These are phyloP conservation scores for Noctua fimbriata DNA, from an alignment of 2,888 invertebrate species.

Conservation along the genomic window DNA sequence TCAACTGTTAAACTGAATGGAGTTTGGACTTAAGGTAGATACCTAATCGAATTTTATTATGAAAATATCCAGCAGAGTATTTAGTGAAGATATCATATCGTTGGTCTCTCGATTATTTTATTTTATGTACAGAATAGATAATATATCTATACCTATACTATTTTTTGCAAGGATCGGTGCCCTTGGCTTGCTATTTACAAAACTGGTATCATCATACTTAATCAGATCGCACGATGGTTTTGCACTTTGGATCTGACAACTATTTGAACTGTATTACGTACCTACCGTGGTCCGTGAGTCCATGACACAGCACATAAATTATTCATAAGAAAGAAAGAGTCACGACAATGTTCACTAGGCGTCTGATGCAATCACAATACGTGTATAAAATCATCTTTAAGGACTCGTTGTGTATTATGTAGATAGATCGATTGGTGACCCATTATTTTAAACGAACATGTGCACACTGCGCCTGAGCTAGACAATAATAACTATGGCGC, in stretches of 20 bases:
- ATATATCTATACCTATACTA: neutral
- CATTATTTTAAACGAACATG: neutral
- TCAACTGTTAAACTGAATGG: slow-evolving; percentile 44
- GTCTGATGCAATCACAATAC: slow-evolving; percentile 41
- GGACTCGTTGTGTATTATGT: neutral
- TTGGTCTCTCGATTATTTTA: neutral
- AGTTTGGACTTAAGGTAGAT: slow-evolving; percentile 41
- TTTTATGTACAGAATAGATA: slow-evolving; percentile 14
- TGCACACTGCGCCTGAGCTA: neutral
- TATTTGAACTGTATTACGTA: neutral
- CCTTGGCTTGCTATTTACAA: slow-evolving; percentile 7
- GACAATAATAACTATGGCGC: slow-evolving; percentile 19
- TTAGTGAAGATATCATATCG: slow-evolving; percentile 43
- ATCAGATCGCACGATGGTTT: slow-evolving; percentile 17
- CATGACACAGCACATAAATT: slow-evolving; percentile 9
- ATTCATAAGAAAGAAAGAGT: neutral
- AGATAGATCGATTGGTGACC: neutral
- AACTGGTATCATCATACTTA: slow-evolving; percentile 13
- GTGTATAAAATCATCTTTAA: neutral
- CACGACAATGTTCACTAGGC: neutral
- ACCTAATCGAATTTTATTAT: slow-evolving; percentile 42
- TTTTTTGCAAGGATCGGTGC: slow-evolving; percentile 4
- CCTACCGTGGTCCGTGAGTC: neutral
- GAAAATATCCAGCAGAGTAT: slow-evolving; percentile 18
- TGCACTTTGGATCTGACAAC: slow-evolving; percentile 33